These are phyloP conservation scores for Aporrectodea caliginosa DNA, from an alignment of 1,140 invertebrate genomes.

Conservation along the genomic window DNA sequence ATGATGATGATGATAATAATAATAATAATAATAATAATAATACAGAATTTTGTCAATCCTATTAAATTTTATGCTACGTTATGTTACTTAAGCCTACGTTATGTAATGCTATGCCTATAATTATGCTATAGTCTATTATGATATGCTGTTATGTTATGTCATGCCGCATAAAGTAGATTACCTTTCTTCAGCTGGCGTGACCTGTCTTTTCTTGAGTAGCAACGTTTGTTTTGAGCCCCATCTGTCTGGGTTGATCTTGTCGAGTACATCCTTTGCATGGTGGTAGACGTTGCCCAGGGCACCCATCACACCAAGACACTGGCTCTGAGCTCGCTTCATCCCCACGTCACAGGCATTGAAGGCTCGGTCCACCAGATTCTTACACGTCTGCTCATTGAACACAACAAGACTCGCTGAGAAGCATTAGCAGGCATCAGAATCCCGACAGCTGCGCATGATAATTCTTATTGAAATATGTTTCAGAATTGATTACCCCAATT, in stretches of 20 bases:
- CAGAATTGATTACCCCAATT: no score
- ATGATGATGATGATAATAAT: slow-evolving; percentile 4
- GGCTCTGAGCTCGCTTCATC: slow-evolving; percentile 1
- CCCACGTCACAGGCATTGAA: slow-evolving; percentile 15
- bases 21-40: background rate
- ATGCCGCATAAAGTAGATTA: no score
- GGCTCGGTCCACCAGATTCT: slow-evolving; percentile 19
- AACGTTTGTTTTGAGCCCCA: slow-evolving; percentile 7
- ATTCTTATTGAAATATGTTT: no score
- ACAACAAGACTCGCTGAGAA: background rate
- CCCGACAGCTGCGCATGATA: no score
- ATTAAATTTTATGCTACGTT: background rate
- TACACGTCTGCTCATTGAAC: slow-evolving; percentile 17
- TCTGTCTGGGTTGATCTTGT: slow-evolving; percentile 22
- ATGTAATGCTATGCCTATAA: background rate
- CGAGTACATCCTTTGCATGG: slow-evolving; percentile 18
- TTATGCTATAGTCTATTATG: background rate
- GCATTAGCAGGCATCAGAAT: no score
- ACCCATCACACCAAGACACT: slow-evolving; percentile 20
- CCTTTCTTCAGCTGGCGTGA: background rate
- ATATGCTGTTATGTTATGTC: no score
- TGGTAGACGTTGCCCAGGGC: slow-evolving; percentile 21
- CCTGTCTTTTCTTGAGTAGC: slow-evolving; percentile 17
- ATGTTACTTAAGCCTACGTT: background rate
- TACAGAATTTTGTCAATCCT: background rate